phyloP scores from a whole-genome alignment of 2,797 vertebrate genomes.

The Chromobotia macracanthus region DNA sequence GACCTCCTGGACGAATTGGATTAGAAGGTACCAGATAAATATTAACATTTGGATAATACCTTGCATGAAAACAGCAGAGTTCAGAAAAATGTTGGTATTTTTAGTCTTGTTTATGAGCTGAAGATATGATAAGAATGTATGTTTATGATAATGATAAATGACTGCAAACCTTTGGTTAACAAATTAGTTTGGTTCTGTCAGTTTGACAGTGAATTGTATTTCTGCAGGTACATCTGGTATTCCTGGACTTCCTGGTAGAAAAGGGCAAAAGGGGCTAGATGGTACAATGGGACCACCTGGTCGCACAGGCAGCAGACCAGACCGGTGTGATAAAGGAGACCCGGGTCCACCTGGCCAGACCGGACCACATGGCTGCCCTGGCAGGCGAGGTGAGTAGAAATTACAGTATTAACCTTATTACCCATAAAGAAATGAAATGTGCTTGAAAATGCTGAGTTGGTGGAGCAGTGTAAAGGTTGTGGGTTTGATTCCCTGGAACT shows the following conservation, averaged over 20 bases:
- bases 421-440: too few species aligned
- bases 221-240: conserved; percentile 59
- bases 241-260: conserved; percentile 65
- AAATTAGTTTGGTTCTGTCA: neutral
- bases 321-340: conserved; percentile 33
- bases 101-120: too few species aligned
- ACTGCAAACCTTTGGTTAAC: too few species aligned
- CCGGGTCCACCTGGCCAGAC: conserved; percentile 51
- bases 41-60: neutral
- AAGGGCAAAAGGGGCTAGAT: conserved; percentile 64
- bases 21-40: conserved; percentile 61
- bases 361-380: conserved; percentile 49
- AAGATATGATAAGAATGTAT: too few species aligned
- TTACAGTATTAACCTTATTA: too few species aligned
- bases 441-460: too few species aligned
- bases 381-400: conserved; percentile 41
- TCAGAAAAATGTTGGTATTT: too few species aligned
- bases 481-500: too few species aligned
- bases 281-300: conserved; percentile 61
- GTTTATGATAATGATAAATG: too few species aligned
- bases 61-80: neutral
- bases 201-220: neutral
- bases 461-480: too few species aligned
- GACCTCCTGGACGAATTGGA: conserved; percentile 61
- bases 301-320: conserved; percentile 15